Percentiles rank a stretch among this genome's conserved stretches.
phyloP scores from a whole-genome alignment of 2,113 vertebrate genomes.

The Propithecus coquereli region DNA sequence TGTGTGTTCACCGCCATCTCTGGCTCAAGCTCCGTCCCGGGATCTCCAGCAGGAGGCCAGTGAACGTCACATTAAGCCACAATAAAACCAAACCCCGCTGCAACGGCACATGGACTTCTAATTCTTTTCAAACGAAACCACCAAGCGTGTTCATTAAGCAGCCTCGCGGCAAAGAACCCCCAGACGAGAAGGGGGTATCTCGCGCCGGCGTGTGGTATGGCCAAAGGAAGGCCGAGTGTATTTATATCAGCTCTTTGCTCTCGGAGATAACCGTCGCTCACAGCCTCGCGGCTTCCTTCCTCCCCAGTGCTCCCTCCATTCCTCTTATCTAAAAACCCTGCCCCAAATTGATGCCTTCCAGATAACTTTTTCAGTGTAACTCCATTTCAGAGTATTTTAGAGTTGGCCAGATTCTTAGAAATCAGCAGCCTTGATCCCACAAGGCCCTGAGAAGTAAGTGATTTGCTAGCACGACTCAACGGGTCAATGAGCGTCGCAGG shows the following conservation, averaged over 20 bases:
- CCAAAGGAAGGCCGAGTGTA: neutral
- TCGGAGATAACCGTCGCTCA: neutral
- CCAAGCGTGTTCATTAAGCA: neutral
- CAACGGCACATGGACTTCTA: neutral
- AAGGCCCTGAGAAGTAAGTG: neutral
- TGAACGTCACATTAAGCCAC: neutral
- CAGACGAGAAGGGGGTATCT: neutral
- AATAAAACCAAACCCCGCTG: neutral
- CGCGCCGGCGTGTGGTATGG: neutral
- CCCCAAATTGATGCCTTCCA: neutral
- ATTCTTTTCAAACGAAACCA: neutral
- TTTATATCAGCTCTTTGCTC: neutral
- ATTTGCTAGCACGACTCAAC: neutral
- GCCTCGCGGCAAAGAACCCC: neutral
- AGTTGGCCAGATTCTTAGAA: slow-evolving; percentile 30
- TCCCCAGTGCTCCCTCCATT: neutral
- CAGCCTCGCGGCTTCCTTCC: neutral
- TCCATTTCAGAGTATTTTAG: slow-evolving; percentile 34
- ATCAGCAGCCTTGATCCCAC: neutral
- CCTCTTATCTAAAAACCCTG: neutral
- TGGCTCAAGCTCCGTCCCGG: neutral
- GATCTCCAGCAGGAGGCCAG: neutral
- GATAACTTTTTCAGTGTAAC: neutral
- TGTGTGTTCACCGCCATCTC: neutral
- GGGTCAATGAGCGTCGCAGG: rapidly evolving